Evolutionary conservation across 1,140 invertebrate species (phyloP).

Genomic region (Tetragnatha versicolor): DNA sequence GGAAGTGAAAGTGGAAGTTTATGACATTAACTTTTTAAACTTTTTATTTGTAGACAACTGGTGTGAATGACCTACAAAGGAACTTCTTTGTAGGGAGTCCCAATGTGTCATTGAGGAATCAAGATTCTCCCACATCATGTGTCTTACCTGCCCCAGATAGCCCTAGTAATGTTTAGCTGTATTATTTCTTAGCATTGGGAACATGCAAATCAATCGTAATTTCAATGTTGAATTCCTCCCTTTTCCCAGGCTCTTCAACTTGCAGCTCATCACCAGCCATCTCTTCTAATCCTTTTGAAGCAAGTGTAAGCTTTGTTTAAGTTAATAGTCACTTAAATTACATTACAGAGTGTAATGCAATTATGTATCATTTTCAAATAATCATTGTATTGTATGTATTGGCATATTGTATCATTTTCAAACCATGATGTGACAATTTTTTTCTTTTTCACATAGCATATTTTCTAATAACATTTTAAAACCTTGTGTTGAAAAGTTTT

Average conservation of each 20-base stretch:
- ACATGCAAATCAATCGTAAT: not conserved
- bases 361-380: no score
- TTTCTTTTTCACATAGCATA: no score
- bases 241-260: conserved; percentile 44
- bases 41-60: conserved; percentile 5
- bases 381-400: no score
- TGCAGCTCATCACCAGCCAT: conserved; percentile 44
- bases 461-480: not conserved
- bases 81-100: conserved; percentile 59
- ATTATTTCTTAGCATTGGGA: not conserved
- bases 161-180: conserved; percentile 8
- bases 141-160: conserved; percentile 43
- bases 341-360: no score
- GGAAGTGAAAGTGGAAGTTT: no score
- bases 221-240: not conserved
- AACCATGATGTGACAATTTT: no score
- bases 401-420: no score
- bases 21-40: no score
- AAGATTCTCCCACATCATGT: conserved; percentile 32
- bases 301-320: conserved; percentile 10
- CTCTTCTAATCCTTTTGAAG: conserved; percentile 23
- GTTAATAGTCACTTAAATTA: no score
- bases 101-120: not conserved
- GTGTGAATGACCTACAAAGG: conserved; percentile 58
- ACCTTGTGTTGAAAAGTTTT: not conserved